Base-by-base conservation (phyloP, 1,140 invertebrate genomes). In the Sarcophaga peregrina region DNA sequence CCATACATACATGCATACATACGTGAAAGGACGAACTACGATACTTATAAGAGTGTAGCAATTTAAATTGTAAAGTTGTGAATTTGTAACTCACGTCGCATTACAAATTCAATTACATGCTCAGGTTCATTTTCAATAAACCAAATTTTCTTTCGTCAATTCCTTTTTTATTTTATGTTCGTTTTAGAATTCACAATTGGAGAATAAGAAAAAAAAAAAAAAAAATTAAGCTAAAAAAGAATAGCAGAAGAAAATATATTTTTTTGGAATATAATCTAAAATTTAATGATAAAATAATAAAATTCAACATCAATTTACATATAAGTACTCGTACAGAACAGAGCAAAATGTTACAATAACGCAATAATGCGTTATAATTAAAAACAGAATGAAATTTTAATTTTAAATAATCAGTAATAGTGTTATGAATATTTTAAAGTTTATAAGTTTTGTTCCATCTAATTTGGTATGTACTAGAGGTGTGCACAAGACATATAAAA, bases 71-170 rank as follows among this genome's bases (percentile, higher is more conserved):
- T 78, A 47, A 78, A 78, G 25, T 78, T 78, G 75, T 78, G 75
- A 78, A 78, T 78, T 78, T 78, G 75, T 78, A 47, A 78, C 75
- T 78, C 75, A 78, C 75, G 75, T 78, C 75, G 75, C 48, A 78
- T 78, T 78, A 78, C 75, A 78, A 78, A 78, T 78, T 78, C 75
- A 78, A 78, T 78, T 78, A 78, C 75, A 78, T 78, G 75, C 75
- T 78, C 50, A 78, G 75, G 75, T 78, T 78, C 75, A 78, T 78
- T 78, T 78, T 78, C 75, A 78, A 78, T 78, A 78, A 78, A 78
- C 47, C 75, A 78, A 78, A 78, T 78, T 78, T 78, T 52, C 75
- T 50, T 75, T 78, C 47, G 25, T 37, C 25, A 37, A 37, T 20
- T 78, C 20, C 47, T 58, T 58, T 76, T 76, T 46, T 15, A 17